Conservation (phyloP, 2,113 vertebrate species). For the Siphamia tubifer region DNA sequence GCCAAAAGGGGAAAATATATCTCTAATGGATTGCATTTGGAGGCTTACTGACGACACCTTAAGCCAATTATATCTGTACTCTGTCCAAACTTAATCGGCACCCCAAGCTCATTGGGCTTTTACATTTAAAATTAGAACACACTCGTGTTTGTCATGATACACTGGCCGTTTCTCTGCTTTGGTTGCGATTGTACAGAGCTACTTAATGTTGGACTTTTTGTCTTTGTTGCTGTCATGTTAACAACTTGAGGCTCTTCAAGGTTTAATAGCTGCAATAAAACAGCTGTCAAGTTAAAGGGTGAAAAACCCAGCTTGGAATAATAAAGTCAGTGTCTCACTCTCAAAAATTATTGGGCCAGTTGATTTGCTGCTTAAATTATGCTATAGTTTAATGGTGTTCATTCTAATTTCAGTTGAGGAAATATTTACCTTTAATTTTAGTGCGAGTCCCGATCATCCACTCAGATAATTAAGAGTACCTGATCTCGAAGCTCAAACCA, state of each 20-base stretch:
- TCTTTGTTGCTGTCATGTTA: slow-evolving; percentile 52
- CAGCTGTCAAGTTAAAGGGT: slow-evolving; percentile 43
- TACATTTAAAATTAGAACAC: slow-evolving; percentile 44
- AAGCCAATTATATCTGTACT: slow-evolving; percentile 71
- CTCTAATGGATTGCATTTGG: slow-evolving; percentile 64
- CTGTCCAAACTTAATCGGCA: slow-evolving; percentile 64
- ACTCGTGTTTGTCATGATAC: slow-evolving; percentile 40
- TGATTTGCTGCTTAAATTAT: neutral
- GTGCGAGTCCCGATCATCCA: slow-evolving; percentile 24
- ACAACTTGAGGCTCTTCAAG: slow-evolving; percentile 50
- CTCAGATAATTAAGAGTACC: slow-evolving; percentile 38
- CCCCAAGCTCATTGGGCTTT: slow-evolving; percentile 46
- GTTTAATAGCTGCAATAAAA: slow-evolving; percentile 65
- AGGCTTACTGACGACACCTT: slow-evolving; percentile 51
- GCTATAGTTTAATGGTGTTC: neutral
- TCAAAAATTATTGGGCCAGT: neutral
- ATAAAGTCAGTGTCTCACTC: slow-evolving; percentile 27
- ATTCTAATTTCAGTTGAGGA: neutral
- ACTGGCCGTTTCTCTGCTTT: neutral
- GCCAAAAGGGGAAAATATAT: slow-evolving; percentile 47
- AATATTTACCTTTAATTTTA: slow-evolving; percentile 26
- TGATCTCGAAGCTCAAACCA: slow-evolving; percentile 27
- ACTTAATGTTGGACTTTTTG: slow-evolving; percentile 14
- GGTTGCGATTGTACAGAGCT: neutral
- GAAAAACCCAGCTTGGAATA: slow-evolving; percentile 25